Base-by-base conservation (phyloP, 2,797 vertebrate species). In the Hemitrygon akajei region DNA sequence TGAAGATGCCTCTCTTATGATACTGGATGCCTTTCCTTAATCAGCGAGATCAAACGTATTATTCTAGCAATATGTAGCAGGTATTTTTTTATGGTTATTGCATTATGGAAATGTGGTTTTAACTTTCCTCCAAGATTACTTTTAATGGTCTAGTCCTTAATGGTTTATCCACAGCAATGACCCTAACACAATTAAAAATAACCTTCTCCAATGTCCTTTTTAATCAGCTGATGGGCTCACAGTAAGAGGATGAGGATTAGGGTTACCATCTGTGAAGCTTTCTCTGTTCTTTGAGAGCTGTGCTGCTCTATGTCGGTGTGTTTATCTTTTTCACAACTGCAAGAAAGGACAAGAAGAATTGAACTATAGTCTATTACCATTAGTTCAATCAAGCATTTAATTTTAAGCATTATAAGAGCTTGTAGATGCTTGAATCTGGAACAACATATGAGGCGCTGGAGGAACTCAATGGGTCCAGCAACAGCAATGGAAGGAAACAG, bases 241-340 rank as follows among this genome's bases (percentile, higher is more conserved):
- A 89, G 69, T 89, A 63, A 37, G n/a, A 11, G 60, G 63, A 89
- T 89, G 86, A 69, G 34, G 86, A 89, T 89, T 89, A 89, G 69
- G 86, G n/a, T 69, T 89, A 30, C n/a, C 86, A 89, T 89, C 60
- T 89, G 86, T 69, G n/a, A 89, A 37, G 86, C 60, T 89, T 69
- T 69, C n/a, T 22, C 37, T 22, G 86, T 89, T 20, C 63, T 37
- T 30, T 37, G 60, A 2, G 60, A 89, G 63, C 86, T 60, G 82
- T 60, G 56, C 56, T n/a, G 58, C 10, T 66, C 63, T 27, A 58
- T 27, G 69, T 66, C 0, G 22, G 56, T 27, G 56, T 22, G 11
- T 9, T 40, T 89, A 18, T 25, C 58, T 30, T 66, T 87, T 30
- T 89, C 86, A 89, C 2, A 0, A 18, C 86, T 89, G 63, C 7